These are phyloP conservation scores for Otolemur crassicaudatus DNA, from an alignment of 2,797 vertebrate species.

Conservation along the genomic window DNA sequence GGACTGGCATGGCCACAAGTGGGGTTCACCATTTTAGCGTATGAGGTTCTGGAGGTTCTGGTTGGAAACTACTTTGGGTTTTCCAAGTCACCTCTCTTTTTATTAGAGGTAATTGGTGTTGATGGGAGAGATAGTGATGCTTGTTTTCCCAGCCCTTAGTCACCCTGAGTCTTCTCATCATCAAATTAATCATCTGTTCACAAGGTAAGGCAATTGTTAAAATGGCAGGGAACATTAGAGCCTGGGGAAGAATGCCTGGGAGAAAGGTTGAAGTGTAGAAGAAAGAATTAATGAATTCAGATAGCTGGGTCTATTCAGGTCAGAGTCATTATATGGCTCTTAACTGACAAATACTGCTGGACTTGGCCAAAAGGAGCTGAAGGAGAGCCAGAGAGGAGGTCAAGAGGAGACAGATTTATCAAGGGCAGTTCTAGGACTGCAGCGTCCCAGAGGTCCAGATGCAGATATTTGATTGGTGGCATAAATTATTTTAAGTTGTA, in stretches of 20 bases:
- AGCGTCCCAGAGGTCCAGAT: neutral
- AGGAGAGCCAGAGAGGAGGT: neutral
- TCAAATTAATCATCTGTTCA: conserved; percentile 45
- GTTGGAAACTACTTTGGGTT: neutral
- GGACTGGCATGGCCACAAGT: neutral
- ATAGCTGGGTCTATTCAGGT: conserved; percentile 19
- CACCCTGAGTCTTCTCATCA: neutral
- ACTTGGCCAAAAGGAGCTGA: neutral
- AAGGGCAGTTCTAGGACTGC: neutral
- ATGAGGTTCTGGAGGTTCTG: neutral
- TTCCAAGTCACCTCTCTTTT: neutral
- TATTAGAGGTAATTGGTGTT: neutral
- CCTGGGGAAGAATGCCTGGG: neutral
- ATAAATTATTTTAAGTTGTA: neutral
- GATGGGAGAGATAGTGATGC: neutral
- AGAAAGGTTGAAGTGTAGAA: neutral
- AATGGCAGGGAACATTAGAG: conserved; percentile 42
- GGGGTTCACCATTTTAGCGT: neutral
- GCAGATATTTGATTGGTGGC: neutral
- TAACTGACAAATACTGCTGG: neutral
- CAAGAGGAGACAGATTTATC: neutral
- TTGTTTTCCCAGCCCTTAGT: neutral
- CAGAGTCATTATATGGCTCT: conserved; percentile 31
- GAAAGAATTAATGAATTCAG: conserved; percentile 36
- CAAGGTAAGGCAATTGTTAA: neutral